A percentile compares a stretch with the other conserved stretches of the same genome.
These are phyloP conservation scores for Spondyliosoma cantharus DNA, from an alignment of 2,797 vertebrate genomes.

Conservation along the genomic window DNA sequence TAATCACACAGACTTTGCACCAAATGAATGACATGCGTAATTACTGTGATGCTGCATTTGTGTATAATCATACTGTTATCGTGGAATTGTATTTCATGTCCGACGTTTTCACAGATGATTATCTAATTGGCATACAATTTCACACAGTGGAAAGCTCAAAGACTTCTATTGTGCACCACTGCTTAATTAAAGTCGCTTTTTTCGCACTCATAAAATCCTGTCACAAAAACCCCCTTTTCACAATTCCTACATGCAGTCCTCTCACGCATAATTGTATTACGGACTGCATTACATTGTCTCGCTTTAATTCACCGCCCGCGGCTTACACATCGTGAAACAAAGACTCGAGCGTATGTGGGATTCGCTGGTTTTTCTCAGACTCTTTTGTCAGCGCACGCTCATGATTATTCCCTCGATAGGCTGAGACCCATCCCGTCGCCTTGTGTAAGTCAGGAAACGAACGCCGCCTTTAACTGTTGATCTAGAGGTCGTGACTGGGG, in stretches of 20 bases:
- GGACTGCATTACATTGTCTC: slow-evolving; percentile 72
- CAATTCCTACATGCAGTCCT: slow-evolving; percentile 71
- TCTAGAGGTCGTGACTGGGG: not conserved
- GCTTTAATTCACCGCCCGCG: slow-evolving; percentile 70
- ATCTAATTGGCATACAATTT: slow-evolving; percentile 76
- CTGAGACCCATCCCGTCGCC: slow-evolving; percentile 54
- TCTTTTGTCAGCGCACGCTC: slow-evolving; percentile 50
- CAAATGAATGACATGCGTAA: slow-evolving; percentile 59
- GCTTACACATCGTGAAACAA: slow-evolving; percentile 73
- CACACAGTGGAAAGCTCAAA: slow-evolving; percentile 70
- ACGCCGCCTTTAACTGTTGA: not conserved
- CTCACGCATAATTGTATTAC: slow-evolving; percentile 81
- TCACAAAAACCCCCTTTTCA: slow-evolving; percentile 71
- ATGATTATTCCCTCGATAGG: slow-evolving; percentile 62
- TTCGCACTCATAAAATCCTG: slow-evolving; percentile 67
- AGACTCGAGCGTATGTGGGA: slow-evolving; percentile 55
- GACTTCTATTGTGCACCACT: slow-evolving; percentile 68
- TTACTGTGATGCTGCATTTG: slow-evolving; percentile 52
- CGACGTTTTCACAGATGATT: slow-evolving; percentile 74
- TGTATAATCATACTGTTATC: slow-evolving; percentile 63
- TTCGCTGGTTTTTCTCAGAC: slow-evolving; percentile 47
- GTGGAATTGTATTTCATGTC: slow-evolving; percentile 58
- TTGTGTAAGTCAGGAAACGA: not conserved
- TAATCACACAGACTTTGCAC: slow-evolving; percentile 38
- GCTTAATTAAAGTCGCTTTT: slow-evolving; percentile 76